Conservation (phyloP, 2,113 vertebrate genomes). For the Panurus biarmicus region DNA sequence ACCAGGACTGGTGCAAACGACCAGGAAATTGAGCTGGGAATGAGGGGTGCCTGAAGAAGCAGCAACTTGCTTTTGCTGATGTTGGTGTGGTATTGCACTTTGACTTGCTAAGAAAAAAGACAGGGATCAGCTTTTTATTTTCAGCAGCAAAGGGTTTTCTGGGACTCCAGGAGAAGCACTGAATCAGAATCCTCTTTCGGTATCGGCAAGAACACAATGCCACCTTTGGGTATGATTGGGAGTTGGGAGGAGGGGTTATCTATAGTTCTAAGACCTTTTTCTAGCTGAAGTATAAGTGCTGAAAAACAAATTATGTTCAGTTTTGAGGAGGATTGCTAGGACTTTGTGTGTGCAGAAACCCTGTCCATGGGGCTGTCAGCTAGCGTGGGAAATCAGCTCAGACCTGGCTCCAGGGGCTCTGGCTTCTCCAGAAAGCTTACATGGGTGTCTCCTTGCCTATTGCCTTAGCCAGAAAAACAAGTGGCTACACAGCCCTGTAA, state of each 20-base stretch:
- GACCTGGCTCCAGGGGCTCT: not conserved
- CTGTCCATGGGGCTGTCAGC: not conserved
- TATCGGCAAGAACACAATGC: not conserved
- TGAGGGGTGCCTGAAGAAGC: not conserved
- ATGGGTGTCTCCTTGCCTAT: not conserved
- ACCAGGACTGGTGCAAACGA: not conserved
- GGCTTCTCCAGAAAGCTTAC: not conserved
- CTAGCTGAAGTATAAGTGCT: not conserved
- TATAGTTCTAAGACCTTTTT: not conserved
- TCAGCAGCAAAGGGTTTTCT: not conserved
- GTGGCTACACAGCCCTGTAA: not conserved
- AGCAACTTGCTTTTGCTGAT: not conserved
- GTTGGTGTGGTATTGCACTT: not conserved
- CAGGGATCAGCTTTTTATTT: not conserved
- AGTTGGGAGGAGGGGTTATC: not conserved
- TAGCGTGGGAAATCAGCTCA: rapidly evolving
- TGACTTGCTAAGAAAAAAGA: not conserved
- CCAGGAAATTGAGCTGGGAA: not conserved
- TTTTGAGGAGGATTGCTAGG: not conserved
- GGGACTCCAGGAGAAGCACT: not conserved
- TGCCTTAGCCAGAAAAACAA: not conserved
- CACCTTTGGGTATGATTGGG: not conserved
- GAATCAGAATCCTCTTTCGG: not conserved
- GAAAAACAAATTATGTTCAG: not conserved
- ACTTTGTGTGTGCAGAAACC: not conserved